Evolutionary conservation across 2,888 invertebrate genomes (phyloP).

Genomic region (Leptothorax acervorum): DNA sequence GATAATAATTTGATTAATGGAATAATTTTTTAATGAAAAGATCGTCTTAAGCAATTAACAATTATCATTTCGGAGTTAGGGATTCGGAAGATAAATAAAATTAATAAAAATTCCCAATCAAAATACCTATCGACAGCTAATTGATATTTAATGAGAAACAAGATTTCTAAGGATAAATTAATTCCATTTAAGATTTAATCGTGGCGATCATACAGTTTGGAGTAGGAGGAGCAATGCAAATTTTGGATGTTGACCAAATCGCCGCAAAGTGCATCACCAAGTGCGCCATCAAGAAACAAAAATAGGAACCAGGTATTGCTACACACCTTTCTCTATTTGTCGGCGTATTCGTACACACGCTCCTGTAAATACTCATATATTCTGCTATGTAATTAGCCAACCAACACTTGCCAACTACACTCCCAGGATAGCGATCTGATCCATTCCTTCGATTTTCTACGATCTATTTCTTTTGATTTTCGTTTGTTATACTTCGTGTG

Average conservation of each 20-base stretch:
- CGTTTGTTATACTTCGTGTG: neutral
- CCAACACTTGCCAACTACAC: constrained; percentile 33
- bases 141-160: neutral
- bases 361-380: constrained; percentile 31
- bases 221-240: constrained; percentile 9
- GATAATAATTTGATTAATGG: neutral
- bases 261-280: constrained; percentile 16
- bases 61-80: neutral
- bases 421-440: constrained; percentile 21
- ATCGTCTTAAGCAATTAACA: neutral
- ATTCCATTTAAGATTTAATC: constrained; percentile 10
- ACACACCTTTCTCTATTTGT: constrained; percentile 46
- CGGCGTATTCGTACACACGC: constrained; percentile 17
- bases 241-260: constrained; percentile 65
- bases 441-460: neutral
- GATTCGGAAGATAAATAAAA: neutral
- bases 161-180: neutral
- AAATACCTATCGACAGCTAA: neutral
- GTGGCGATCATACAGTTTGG: neutral
- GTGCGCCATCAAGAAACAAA: constrained; percentile 61
- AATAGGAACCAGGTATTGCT: constrained; percentile 73
- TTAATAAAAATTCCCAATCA: neutral
- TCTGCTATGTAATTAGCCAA: constrained; percentile 37
- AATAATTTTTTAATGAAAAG: neutral
- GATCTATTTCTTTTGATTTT: neutral